Conservation (phyloP, 2,113 vertebrate species). For the Pteropus alecto region DNA sequence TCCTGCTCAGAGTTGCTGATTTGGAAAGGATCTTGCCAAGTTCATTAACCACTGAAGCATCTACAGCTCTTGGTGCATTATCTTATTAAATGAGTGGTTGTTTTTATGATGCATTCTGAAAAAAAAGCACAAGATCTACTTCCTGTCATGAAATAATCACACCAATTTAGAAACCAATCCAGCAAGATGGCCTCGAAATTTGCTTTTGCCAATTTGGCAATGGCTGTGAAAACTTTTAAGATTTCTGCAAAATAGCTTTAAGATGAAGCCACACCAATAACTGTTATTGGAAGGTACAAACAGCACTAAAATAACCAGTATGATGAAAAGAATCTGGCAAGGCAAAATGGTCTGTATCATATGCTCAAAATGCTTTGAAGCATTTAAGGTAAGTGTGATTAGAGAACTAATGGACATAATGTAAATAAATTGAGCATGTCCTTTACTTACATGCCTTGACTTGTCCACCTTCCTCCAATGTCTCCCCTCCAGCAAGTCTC, state of each 20-base stretch:
- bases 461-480: background rate
- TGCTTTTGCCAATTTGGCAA: background rate
- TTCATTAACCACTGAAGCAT: constrained; percentile 41
- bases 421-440: background rate
- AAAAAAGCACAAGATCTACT: constrained; percentile 8
- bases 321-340: background rate
- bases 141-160: background rate
- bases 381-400: background rate
- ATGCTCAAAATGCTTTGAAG: background rate
- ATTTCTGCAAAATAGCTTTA: background rate
- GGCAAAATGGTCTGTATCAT: background rate
- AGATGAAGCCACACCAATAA: background rate
- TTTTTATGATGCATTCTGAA: background rate
- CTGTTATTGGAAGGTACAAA: background rate
- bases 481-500: background rate
- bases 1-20: constrained; percentile 44
- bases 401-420: background rate
- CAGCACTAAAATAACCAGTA: background rate
- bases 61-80: background rate
- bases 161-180: constrained; percentile 11
- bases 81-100: constrained; percentile 54
- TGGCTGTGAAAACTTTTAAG: background rate
- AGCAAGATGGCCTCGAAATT: background rate
- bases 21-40: constrained; percentile 56
- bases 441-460: background rate